Evolutionary conservation across 2,888 invertebrate genomes (phyloP), one percentile per base, ranked within the genome.

Genomic region (Lycocerus yunnanus): DNA sequence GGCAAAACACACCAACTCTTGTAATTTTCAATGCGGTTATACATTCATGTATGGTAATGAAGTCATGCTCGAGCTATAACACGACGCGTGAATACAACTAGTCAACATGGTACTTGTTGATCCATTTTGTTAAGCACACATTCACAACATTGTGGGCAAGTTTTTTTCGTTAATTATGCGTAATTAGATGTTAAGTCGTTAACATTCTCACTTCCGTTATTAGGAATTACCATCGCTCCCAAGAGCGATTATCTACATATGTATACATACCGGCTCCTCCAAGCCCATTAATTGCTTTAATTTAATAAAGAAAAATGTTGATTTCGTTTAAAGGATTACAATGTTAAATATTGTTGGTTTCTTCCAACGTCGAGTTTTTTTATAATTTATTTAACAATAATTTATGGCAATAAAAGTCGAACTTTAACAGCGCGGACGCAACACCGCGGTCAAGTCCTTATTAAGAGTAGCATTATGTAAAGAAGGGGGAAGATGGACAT

Each of bases 11-110:
- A 73, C 72, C 66, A 71, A 69, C 43, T 60, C 80, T 80, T 74
- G 80, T 80, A 81, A 83, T 82, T 82, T 81, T 80, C 79, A 78
- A 80, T 80, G 78, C 20, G 21, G 71, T 73, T 76, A 76, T 76
- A 67, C 81, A 81, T 82, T 83, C 81, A 78, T 81, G 80, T 82
- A 83, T 82, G 82, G 79, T 82, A 82, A 83, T 82, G 80, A 77
- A 81, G 83, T 82, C 82, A 82, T 82, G 81, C 78, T 77, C 77
- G 69, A 69, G 76, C 78, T 79, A 79, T 72, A 80, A 81, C 82
- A 78, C 20, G 16, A 63, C 80, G 82, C 81, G 83, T 78, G 80
- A 82, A 80, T 81, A 82, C 81, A 81, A 78, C 76, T 78, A 65
- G 68, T 78, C 74, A 77, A 77, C 78, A 77, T 73, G 69, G 60